Conservation (phyloP, 2,888 invertebrate species). For the Exocentrus adspersus region DNA sequence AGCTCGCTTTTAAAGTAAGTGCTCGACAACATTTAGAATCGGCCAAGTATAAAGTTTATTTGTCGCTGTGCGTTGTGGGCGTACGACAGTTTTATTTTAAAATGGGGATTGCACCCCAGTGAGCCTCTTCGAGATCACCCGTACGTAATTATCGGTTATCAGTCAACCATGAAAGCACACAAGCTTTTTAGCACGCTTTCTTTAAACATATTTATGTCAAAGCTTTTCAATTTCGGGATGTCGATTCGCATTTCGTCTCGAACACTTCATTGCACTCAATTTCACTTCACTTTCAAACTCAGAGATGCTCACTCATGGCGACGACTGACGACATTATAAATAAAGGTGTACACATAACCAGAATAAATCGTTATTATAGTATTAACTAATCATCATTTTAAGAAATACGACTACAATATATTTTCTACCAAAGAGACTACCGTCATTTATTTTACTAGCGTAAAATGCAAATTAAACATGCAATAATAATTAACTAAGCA, state of each 20-base stretch:
- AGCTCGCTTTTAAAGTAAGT: conserved; percentile 59
- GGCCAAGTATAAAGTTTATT: conserved; percentile 62
- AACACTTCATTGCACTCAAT: conserved; percentile 54
- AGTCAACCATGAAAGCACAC: conserved; percentile 60
- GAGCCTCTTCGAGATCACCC: conserved; percentile 63
- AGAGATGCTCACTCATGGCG: background rate
- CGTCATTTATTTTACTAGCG: no score
- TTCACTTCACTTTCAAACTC: conserved; percentile 34
- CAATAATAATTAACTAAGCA: no score
- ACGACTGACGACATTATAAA: background rate
- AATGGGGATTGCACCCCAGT: conserved; percentile 55
- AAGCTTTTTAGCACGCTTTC: conserved; percentile 62
- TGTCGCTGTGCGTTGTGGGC: conserved; percentile 60
- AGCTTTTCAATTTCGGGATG: conserved; percentile 60
- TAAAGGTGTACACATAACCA: background rate
- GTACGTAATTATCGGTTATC: conserved; percentile 65
- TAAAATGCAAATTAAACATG: no score
- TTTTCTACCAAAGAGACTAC: no score
- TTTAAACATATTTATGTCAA: conserved; percentile 63
- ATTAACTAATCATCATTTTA: no score
- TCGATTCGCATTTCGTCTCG: conserved; percentile 58
- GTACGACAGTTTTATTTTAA: conserved; percentile 62
- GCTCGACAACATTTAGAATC: conserved; percentile 58
- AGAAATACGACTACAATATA: no score
- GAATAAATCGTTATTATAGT: no score